Evolutionary conservation across 2,797 vertebrate genomes (phyloP).

Genomic region (Arctocebus calabarensis): DNA sequence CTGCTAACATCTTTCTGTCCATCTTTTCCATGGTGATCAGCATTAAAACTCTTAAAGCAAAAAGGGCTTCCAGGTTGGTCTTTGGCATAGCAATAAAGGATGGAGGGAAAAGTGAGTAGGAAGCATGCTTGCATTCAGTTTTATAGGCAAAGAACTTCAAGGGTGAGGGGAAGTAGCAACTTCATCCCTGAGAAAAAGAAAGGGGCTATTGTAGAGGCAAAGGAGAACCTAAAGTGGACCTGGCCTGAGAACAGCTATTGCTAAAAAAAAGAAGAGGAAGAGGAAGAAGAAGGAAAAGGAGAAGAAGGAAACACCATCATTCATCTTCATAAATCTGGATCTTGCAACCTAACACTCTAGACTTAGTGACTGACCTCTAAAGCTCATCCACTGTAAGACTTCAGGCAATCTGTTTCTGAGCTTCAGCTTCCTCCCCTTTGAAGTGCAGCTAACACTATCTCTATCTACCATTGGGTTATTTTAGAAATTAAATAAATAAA

Average conservation of each 20-base stretch:
- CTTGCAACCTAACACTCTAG: background rate
- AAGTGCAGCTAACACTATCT: background rate
- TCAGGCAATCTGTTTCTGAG: background rate
- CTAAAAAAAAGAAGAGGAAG: no score
- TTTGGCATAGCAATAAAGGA: background rate
- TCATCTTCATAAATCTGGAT: background rate
- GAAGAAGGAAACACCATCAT: background rate
- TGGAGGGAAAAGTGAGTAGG: background rate
- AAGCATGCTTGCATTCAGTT: background rate
- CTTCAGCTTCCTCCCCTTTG: background rate
- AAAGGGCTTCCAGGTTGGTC: background rate
- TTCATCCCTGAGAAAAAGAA: background rate
- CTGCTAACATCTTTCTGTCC: background rate
- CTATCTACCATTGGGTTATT: background rate
- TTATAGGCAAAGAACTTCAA: background rate
- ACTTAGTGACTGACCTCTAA: background rate
- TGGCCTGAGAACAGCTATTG: background rate
- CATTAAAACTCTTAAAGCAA: slow-evolving; percentile 14
- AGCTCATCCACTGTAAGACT: background rate
- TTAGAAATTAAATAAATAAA: slow-evolving; percentile 43
- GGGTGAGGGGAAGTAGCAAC: background rate
- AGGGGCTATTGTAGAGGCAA: background rate
- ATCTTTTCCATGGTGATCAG: background rate
- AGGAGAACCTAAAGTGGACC: background rate
- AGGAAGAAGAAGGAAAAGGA: background rate